Evolutionary conservation across 2,888 invertebrate genomes (phyloP).

Genomic region (Dinocampus coccinellae): DNA sequence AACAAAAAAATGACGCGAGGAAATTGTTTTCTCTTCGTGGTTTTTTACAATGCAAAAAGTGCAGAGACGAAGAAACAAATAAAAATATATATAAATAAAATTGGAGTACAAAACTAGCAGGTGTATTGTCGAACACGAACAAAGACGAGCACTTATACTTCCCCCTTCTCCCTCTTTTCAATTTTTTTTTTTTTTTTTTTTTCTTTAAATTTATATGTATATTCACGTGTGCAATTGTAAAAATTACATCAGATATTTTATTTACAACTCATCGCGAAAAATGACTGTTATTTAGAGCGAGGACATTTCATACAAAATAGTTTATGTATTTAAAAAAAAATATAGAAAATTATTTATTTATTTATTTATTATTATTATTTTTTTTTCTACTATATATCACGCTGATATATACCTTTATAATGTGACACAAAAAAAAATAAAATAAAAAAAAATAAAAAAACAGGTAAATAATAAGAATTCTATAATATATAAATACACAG

Average conservation of each 20-base stretch:
- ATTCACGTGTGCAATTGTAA: slow-evolving; percentile 8
- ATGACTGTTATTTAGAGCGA: slow-evolving; percentile 39
- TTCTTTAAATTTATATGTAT: not conserved
- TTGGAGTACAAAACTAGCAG: slow-evolving; percentile 16
- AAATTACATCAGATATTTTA: slow-evolving; percentile 38
- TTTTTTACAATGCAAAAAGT: slow-evolving; percentile 14
- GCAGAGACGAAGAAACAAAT: not conserved
- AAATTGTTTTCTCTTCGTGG: slow-evolving; percentile 23
- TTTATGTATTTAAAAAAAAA: not conserved
- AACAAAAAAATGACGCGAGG: slow-evolving; percentile 1
- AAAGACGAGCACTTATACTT: slow-evolving; percentile 30
- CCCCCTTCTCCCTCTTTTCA: slow-evolving; percentile 33
- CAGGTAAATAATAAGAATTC: too few species aligned
- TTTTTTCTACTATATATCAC: too few species aligned
- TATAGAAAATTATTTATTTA: not conserved
- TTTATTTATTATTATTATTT: too few species aligned
- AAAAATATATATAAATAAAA: slow-evolving; percentile 35
- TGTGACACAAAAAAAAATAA: too few species aligned
- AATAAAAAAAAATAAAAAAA: too few species aligned
- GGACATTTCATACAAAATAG: not conserved
- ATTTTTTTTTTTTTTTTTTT: too few species aligned
- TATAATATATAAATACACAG: too few species aligned
- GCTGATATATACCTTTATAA: too few species aligned
- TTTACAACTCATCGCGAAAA: slow-evolving; percentile 41
- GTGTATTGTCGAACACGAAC: slow-evolving; percentile 33